Evolutionary conservation across 2,888 invertebrate species (phyloP).

Genomic region (Euspilapteryx auroguttella): DNA sequence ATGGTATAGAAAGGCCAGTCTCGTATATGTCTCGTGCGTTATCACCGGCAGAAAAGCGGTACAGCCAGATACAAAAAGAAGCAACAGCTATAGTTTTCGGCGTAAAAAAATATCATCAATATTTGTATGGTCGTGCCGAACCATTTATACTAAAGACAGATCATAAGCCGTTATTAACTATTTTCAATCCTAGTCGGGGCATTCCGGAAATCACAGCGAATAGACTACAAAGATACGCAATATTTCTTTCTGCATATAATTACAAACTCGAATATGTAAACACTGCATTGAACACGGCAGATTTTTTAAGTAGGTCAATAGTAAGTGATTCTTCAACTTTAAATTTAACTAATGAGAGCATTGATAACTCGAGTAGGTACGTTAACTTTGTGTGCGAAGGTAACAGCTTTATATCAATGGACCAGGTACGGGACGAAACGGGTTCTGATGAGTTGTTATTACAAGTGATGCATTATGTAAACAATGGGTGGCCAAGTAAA

Average conservation of each 20-base stretch:
- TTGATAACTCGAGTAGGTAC: constrained; percentile 8
- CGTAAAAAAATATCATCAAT: constrained; percentile 3
- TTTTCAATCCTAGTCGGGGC: constrained; percentile 4
- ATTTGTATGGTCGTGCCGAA: constrained; percentile 2
- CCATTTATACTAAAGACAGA: constrained; percentile 6
- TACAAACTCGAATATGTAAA: constrained; percentile 12
- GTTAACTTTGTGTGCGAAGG: constrained; percentile 9
- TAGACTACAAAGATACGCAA: constrained; percentile 12
- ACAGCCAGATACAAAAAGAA: constrained; percentile 5
- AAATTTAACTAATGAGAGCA: neutral
- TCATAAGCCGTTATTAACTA: constrained; percentile 6
- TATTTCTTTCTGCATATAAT: constrained; percentile 12
- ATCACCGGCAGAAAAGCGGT: constrained; percentile 1
- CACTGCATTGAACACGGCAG: constrained; percentile 7
- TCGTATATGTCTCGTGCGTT: constrained; percentile 7
- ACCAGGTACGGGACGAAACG: constrained; percentile 6
- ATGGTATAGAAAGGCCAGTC: constrained; percentile 5
- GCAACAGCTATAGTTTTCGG: constrained; percentile 5
- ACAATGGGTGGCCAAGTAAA: constrained; percentile 10
- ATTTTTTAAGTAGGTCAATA: constrained; percentile 9
- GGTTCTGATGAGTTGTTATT: constrained; percentile 5
- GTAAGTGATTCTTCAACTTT: neutral
- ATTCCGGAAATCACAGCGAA: constrained; percentile 11
- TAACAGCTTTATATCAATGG: constrained; percentile 7
- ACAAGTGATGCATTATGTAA: constrained; percentile 5